These are phyloP conservation scores for Ifrita kowaldi DNA, from an alignment of 2,113 vertebrate genomes.

Conservation along the genomic window DNA sequence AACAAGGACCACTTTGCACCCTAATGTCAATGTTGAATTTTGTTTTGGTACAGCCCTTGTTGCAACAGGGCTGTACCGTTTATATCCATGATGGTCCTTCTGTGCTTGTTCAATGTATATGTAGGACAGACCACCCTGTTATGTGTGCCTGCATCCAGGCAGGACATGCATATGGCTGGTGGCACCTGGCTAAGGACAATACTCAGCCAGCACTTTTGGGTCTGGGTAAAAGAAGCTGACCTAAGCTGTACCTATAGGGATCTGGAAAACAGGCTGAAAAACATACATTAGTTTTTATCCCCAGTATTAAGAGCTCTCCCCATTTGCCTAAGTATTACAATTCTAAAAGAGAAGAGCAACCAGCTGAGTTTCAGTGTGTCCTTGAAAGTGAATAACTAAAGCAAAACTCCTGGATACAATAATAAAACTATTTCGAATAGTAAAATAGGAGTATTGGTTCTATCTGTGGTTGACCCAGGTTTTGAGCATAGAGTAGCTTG, in stretches of 20 bases:
- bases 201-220: background rate
- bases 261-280: background rate
- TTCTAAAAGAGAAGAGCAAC: background rate
- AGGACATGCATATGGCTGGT: rapidly evolving
- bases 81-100: background rate
- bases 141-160: background rate
- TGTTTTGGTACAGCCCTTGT: background rate
- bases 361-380: background rate
- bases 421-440: background rate
- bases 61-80: background rate
- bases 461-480: background rate
- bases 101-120: rapidly evolving
- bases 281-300: background rate
- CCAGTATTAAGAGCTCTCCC: background rate
- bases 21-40: background rate
- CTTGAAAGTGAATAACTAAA: background rate
- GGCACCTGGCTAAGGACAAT: background rate
- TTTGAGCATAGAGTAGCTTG: background rate
- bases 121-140: background rate
- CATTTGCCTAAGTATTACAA: background rate
- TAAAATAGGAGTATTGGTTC: background rate
- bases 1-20: background rate
- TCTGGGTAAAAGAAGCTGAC: background rate
- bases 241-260: background rate
- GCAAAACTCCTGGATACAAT: background rate